Evolutionary conservation across 2,797 vertebrate species (phyloP).

Genomic region (Rhabdomys pumilio): DNA sequence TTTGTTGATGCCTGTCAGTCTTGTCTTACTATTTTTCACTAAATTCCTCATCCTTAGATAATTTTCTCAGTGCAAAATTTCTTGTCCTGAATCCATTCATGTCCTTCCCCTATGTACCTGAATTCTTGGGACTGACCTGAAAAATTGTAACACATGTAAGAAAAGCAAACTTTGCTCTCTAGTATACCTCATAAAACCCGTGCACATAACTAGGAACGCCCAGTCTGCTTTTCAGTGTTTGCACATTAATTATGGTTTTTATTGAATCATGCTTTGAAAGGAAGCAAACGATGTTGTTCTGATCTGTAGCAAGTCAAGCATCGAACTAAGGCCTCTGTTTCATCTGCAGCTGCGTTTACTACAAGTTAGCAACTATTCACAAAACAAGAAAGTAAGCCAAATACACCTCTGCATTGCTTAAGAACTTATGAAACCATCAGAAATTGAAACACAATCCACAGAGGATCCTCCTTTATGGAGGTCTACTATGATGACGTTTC

Average conservation of each 20-base stretch:
- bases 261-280: background rate
- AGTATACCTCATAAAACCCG: background rate
- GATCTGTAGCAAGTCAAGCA: background rate
- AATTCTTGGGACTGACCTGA: constrained; percentile 12
- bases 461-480: constrained; percentile 27
- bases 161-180: background rate
- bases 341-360: constrained; percentile 1
- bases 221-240: background rate
- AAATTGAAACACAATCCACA: constrained; percentile 35
- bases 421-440: background rate
- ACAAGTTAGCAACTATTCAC: constrained; percentile 24
- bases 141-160: background rate
- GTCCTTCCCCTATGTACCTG: background rate
- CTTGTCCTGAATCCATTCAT: constrained; percentile 34
- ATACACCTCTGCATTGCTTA: background rate
- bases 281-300: constrained; percentile 39
- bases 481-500: background rate
- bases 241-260: background rate
- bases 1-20: constrained; percentile 21
- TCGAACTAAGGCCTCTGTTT: background rate
- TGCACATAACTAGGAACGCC: background rate
- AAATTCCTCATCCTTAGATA: constrained; percentile 8
- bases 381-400: constrained; percentile 43
- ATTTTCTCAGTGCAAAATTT: constrained; percentile 51
- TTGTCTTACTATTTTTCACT: constrained; percentile 5